Evolutionary conservation across 2,113 vertebrate genomes (phyloP), one percentile per base, ranked within the genome.

Genomic region (Anseranas semipalmata): DNA sequence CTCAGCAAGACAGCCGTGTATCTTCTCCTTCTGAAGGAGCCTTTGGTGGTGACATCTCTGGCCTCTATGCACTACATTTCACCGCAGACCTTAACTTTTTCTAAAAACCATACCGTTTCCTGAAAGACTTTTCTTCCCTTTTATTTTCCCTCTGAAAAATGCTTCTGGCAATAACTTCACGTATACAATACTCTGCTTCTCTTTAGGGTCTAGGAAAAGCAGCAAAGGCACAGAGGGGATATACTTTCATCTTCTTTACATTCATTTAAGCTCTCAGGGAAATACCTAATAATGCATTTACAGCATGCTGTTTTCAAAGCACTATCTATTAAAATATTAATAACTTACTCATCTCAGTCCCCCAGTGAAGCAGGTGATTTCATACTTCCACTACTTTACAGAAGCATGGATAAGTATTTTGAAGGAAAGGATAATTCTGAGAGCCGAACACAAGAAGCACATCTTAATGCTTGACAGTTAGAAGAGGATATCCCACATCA

Each of bases 311-410:
- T 81, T 92, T 90, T 92, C 90, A 93, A 88, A 81, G 68, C 46
- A 43, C 18, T 67, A 15, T 19, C 67, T 88, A 75, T 86, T 94
- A 74, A 94, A 94, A 90, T 78, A 93, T 89, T 92, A 86, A 96
- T 74, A 83, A 81, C n/a, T 21, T 55, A 15, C 46, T 88, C 9
- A 24, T 87, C 60, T 93, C 65, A 78, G 66, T 35, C 43, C 68
- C 53, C 52, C 12, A 24, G 67, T n/a, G 28, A 76, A 76, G 15
- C 37, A 75, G 73, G 43, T 78, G 62, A 87, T 74, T 95, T 84
- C 33, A 3, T 56, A 39, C 68, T 83, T 78, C 55, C 80, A 43
- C 43, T 60, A 33, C 22, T 66, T 83, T 74, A 73, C 25, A 77
- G 59, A 93, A 74, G 43, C 24, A 77, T 11, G 28, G 48, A 8